Evolutionary conservation across 1,140 invertebrate species (phyloP), one percentile per base, ranked within the genome.

Genomic region (Pseudoatta argentina): DNA sequence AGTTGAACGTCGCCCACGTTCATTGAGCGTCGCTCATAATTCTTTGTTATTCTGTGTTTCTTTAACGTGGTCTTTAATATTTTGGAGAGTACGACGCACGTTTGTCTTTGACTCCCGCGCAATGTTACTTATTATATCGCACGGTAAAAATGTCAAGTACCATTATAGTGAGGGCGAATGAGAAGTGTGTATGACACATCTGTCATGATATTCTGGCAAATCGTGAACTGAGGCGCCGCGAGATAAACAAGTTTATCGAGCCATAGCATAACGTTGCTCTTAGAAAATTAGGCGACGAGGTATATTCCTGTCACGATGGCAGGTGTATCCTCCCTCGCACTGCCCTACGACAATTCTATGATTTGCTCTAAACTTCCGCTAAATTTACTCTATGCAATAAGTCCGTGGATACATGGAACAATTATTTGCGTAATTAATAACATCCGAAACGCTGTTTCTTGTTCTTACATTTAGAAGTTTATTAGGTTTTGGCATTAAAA

Each of bases 221-320:
- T 83, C 55, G 55, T 34, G 69, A 61, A 83, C 18, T 44, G 14
- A 75, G 69, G 69, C 79, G 79, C 69, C 79, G 69, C 72, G 71
- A 67, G 30, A 88, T 82, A 77, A 76, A 71, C 86, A 71, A 88
- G 66, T 88, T 88, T 85, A 88, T 88, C 86, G 72, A 88, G 78
- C 75, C 66, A 24, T 78, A 61, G 69, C 57, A 44, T 53, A 8
- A 44, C 79, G 48, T 75, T 44, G 53, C 55, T 51, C 34, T 4
- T 75, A 66, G 86, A 88, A 88, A 88, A 88, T 88, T 85, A 63
- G 86, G 48, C 79, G 51, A 75, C 78, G 24, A 63, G n/a, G 59
- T 51, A 53, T 77, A 87, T 88, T 85, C 75, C 67, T 73, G 71
- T 87, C 64, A 39, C 66, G 64, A 44, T 67, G 73, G 57, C 87